Evolutionary conservation across 1,140 invertebrate genomes (phyloP), one percentile per base, ranked within the genome.

Genomic region (Lepidurus packardi): DNA sequence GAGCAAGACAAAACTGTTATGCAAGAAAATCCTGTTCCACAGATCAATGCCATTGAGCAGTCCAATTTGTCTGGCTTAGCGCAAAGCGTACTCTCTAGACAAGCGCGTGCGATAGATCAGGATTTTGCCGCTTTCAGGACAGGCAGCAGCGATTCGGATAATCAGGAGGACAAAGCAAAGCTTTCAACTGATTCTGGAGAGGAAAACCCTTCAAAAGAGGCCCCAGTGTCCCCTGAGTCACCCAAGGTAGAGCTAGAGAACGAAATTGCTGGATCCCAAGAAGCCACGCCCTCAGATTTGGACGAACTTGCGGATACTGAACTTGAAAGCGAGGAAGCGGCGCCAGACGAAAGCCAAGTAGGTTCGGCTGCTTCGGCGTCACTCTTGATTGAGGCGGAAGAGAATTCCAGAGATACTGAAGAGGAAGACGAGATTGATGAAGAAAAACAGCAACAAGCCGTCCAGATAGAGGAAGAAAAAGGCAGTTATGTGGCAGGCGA

Each of bases 341-440:
- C 16, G 34, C 34, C 41, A 47, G 13, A n/a, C 9, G 76, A 44
- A 24, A 42, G 41, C 24, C 76, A 45, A 25, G 25, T 42, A 41
- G 42, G 45, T 77, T 7, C 9, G 21, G 16, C 44, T 24, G 42
- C 9, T 24, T 76, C 41, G 25, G 9, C 10, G 13, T 44, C 9
- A 74, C 41, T n/a, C 9, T 75, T 43, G 42, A 43, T 75, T 42
- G 21, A 34, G 5, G 25, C 44, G 21, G 74, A 75, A 75, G 74
- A 75, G n/a, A n/a, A 13, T 24, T 41, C 21, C 8, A 24, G 44
- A 75, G 11, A 13, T 10, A 21, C n/a, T 7, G 24, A 75, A 42
- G 74, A 75, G 8, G 44, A 25, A 43, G 74, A 75, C 25, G 74
- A 47, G 16, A 47, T 11, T 16, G 53, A 65, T 7, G 76, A 77